phyloP scores from a whole-genome alignment of 2,113 vertebrate genomes.

The Zootoca vivipara region DNA sequence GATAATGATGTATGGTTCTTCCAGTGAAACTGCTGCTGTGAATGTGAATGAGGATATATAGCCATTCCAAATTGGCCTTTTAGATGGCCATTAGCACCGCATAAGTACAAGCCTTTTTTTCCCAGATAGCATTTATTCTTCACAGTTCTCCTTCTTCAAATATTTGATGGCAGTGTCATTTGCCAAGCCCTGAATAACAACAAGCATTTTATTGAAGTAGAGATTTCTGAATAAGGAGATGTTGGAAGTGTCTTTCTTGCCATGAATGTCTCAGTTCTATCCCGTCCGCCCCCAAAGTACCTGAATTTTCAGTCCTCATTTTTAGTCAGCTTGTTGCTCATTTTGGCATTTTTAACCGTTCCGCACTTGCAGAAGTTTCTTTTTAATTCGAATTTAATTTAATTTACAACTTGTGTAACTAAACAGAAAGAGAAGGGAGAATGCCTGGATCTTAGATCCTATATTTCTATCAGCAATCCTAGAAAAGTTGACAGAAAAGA shows the following conservation, averaged over 20 bases:
- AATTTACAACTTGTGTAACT: not conserved
- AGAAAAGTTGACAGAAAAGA: not conserved
- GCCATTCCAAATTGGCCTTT: slow-evolving; percentile 52
- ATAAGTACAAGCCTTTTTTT: slow-evolving; percentile 50
- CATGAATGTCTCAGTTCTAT: not conserved
- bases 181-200: slow-evolving; percentile 63
- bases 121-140: slow-evolving; percentile 52
- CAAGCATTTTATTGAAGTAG: slow-evolving; percentile 64
- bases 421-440: too few relatives aligned
- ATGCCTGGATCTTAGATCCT: not conserved
- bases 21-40: slow-evolving; percentile 57
- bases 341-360: not conserved
- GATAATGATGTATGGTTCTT: slow-evolving; percentile 64
- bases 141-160: slow-evolving; percentile 42
- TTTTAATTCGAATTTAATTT: too few relatives aligned
- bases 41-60: slow-evolving; percentile 55
- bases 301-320: not conserved
- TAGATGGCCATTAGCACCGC: slow-evolving; percentile 53
- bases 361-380: not conserved
- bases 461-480: not conserved
- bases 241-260: not conserved
- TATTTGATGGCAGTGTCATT: slow-evolving; percentile 48
- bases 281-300: too few relatives aligned
- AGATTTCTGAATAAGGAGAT: slow-evolving; percentile 46
- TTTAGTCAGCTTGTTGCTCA: not conserved